phyloP scores from a whole-genome alignment of 2,113 vertebrate species.

The Prionailurus viverrinus region DNA sequence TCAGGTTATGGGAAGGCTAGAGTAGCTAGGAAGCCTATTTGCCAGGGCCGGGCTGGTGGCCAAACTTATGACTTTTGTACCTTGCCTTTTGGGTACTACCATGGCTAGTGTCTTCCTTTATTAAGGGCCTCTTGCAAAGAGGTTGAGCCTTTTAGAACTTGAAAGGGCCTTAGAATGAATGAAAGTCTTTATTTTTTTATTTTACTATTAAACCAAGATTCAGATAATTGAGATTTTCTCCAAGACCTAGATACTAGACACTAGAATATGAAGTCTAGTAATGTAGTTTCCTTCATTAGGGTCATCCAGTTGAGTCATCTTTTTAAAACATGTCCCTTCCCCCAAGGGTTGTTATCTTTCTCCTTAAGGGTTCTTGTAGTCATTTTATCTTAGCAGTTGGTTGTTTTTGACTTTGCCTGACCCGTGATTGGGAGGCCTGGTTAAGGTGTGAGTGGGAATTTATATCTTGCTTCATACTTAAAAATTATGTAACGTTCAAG shows the following conservation, averaged over 20 bases:
- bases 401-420: slow-evolving; percentile 43
- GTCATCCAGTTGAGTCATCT: slow-evolving; percentile 19
- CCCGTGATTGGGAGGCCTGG: not conserved
- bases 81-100: not conserved
- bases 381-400: not conserved
- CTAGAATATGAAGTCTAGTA: not conserved
- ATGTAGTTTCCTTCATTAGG: not conserved
- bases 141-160: slow-evolving; percentile 27
- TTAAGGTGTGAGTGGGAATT: slow-evolving; percentile 14
- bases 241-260: not conserved
- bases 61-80: not conserved
- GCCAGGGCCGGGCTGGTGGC: not conserved
- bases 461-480: slow-evolving; percentile 42
- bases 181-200: not conserved
- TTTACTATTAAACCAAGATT: slow-evolving; percentile 26
- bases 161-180: not conserved
- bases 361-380: not conserved
- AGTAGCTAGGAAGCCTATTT: not conserved
- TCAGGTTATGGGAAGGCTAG: not conserved
- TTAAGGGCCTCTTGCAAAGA: not conserved
- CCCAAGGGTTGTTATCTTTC: not conserved
- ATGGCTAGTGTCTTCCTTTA: not conserved
- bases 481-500: slow-evolving; percentile 45
- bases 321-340: slow-evolving; percentile 35
- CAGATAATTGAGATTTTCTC: slow-evolving; percentile 2